Base-by-base conservation (phyloP, 2,113 vertebrate species). In the Romanogobio albipinnatus region DNA sequence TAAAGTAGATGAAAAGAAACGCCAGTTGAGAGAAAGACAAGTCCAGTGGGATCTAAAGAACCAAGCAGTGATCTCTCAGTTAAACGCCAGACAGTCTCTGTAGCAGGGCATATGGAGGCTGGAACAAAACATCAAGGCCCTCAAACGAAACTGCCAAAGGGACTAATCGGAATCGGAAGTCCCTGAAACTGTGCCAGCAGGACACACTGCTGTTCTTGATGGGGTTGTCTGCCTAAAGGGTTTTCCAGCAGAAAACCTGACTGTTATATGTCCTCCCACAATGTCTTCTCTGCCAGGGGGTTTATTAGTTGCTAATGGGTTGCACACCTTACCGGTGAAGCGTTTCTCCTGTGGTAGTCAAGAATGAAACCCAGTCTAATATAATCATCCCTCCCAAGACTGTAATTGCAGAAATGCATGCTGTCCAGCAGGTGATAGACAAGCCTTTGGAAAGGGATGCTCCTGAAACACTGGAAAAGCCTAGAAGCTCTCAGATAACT, bases 21-120 rank as follows among this genome's bases (percentile, higher is more conserved):
- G 64, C 9, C n/a, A 51, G 80, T 71, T 82, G 45, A 51, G 64
- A 24, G 80, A 70, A 26, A 70, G 9, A 82, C 59, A 49, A 64
- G 64, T 8, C 3, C 64, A 70, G 64, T 51, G 33, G 64, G 64
- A 68, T 2, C 15, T 39, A 3, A 68, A 68, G 14, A 68, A 68
- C 64, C 26, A 39, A 68, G 1, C 14, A 8, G 15, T 15, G 8
- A 9, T 33, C 7, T 0, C 33, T 9, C 45, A 47, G 45, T 47
- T 11, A 47, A 47, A 47, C 9, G 10, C 9, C 45, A 47, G 45
- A 3, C 45, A 47, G 45, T 47, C 45, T 47, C 45, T 47, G 45
- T 47, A 47, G 45, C 45, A 47, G 45, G 45, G 45, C 45, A 47
- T 47, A 47, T 3, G 45, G 45, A 11, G 45, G 9, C 45, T 47